These are phyloP conservation scores for Diaphora mendica DNA, from an alignment of 2,888 invertebrate genomes.

Conservation along the genomic window DNA sequence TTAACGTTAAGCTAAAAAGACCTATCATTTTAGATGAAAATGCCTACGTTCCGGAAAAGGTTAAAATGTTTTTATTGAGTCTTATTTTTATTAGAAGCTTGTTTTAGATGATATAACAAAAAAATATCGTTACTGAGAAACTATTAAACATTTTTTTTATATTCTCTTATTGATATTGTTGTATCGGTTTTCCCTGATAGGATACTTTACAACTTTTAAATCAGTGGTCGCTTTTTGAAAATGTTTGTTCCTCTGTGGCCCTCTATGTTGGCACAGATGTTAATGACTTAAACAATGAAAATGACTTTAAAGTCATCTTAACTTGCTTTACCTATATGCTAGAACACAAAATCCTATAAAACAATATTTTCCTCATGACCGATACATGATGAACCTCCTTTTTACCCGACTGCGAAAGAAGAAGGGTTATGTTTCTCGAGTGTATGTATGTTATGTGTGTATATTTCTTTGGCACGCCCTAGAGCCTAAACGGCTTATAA, in stretches of 20 bases:
- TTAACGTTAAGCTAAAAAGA: neutral
- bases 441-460: too few species aligned
- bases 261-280: neutral
- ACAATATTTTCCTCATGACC: too few species aligned
- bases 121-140: neutral
- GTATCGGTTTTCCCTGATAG: neutral
- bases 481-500: too few species aligned
- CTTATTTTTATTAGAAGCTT: neutral
- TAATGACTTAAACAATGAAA: too few species aligned
- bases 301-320: neutral
- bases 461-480: too few species aligned
- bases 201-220: too few species aligned
- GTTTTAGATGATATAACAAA: neutral
- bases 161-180: neutral
- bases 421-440: too few species aligned
- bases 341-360: neutral
- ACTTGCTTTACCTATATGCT: neutral
- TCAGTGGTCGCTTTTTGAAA: neutral
- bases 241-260: neutral
- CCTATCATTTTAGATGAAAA: too few species aligned
- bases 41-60: too few species aligned
- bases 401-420: too few species aligned
- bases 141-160: neutral
- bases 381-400: too few species aligned
- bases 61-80: neutral